These are phyloP conservation scores for Melitaea athalia DNA, from an alignment of 2,888 invertebrate genomes.

Conservation along the genomic window DNA sequence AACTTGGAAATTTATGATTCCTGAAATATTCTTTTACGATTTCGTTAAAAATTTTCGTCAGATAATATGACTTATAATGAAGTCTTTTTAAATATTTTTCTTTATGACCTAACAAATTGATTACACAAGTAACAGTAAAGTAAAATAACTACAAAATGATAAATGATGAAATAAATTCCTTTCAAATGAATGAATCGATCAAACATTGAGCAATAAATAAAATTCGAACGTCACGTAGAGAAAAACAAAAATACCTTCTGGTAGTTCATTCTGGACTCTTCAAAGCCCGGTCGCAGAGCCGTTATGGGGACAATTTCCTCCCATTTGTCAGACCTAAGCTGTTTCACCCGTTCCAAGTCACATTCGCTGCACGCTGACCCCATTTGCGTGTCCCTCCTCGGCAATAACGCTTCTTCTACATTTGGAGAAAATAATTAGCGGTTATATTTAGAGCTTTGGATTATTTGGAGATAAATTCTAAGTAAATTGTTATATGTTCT, in stretches of 20 bases:
- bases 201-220: background rate
- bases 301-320: conserved; percentile 80
- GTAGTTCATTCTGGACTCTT: conserved; percentile 82
- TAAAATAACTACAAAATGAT: background rate
- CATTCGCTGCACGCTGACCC: conserved; percentile 76
- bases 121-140: no score
- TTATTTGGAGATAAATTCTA: conserved; percentile 13
- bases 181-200: background rate
- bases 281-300: conserved; percentile 78
- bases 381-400: conserved; percentile 66
- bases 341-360: conserved; percentile 68
- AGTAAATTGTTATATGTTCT: conserved; percentile 5
- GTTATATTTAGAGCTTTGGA: conserved; percentile 4
- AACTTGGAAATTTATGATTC: no score
- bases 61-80: no score
- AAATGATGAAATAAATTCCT: background rate
- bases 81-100: no score
- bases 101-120: no score
- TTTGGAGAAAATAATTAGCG: conserved; percentile 41
- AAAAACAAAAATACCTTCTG: conserved; percentile 63
- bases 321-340: conserved; percentile 80
- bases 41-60: no score
- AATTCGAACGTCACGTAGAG: background rate
- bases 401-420: conserved; percentile 74
- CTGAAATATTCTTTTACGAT: no score